Evolutionary conservation across 2,113 vertebrate genomes (phyloP).

Genomic region (Erinaceus europaeus): DNA sequence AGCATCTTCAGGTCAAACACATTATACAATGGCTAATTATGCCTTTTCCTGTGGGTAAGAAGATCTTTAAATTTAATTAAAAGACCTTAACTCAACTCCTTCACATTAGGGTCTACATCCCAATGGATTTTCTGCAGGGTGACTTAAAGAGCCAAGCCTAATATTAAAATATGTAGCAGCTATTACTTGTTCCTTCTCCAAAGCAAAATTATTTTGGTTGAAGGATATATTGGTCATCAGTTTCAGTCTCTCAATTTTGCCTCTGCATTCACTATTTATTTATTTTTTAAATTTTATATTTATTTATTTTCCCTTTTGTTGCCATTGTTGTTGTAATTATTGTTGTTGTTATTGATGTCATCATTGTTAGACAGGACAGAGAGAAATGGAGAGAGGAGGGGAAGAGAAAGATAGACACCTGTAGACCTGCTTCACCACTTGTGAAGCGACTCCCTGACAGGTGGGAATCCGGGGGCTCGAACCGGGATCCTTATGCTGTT

Average conservation of each 20-base stretch:
- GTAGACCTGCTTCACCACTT: too few relatives aligned
- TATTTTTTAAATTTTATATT: too few relatives aligned
- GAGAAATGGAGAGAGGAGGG: too few relatives aligned
- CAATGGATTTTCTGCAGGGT: conserved; percentile 64
- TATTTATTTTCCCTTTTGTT: too few relatives aligned
- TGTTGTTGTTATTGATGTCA: too few relatives aligned
- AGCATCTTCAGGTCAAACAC: conserved; percentile 80
- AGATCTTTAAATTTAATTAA: conserved; percentile 86
- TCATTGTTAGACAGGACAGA: too few relatives aligned
- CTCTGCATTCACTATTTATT: conserved; percentile 55
- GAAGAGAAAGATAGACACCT: too few relatives aligned
- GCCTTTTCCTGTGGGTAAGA: conserved; percentile 73
- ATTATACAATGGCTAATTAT: conserved; percentile 83
- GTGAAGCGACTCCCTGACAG: too few relatives aligned
- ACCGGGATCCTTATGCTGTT: too few relatives aligned
- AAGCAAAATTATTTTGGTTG: conserved; percentile 47
- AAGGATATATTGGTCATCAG: conserved; percentile 61
- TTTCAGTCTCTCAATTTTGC: conserved; percentile 44
- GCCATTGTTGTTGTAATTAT: too few relatives aligned
- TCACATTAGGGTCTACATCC: conserved; percentile 74
- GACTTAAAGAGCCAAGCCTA: conserved; percentile 60
- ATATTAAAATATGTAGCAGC: conserved; percentile 60
- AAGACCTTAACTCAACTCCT: conserved; percentile 78
- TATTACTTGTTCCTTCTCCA: conserved; percentile 54
- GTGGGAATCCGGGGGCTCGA: too few relatives aligned